Conservation (phyloP, 2,888 invertebrate genomes). For the Synergus gifuensis region DNA sequence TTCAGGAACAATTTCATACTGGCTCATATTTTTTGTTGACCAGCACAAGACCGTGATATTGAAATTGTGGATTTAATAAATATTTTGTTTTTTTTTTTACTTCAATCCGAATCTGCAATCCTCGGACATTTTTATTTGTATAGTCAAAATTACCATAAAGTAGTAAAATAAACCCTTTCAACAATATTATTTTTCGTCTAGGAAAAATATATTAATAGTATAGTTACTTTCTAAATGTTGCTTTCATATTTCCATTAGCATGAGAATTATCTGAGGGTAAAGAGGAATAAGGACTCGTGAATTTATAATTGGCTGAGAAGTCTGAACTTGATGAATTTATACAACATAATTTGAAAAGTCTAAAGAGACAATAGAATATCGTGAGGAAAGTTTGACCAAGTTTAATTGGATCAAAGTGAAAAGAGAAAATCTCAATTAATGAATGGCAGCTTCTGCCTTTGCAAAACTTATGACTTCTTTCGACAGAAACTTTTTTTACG, state of each 20-base stretch:
- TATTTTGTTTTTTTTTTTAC: background rate
- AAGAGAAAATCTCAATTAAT: background rate
- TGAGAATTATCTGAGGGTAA: too few species aligned
- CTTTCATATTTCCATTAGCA: too few species aligned
- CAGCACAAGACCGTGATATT: conserved; percentile 6
- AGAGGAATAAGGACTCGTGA: too few species aligned
- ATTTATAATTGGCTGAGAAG: background rate
- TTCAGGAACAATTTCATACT: conserved; percentile 25
- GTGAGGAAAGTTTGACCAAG: background rate
- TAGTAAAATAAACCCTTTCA: background rate
- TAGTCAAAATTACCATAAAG: background rate
- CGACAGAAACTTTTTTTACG: background rate
- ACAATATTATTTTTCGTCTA: background rate
- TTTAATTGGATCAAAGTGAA: conserved; percentile 16
- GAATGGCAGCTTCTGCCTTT: background rate
- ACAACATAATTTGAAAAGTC: background rate
- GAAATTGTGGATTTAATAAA: background rate
- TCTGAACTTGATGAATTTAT: background rate
- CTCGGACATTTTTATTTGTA: background rate
- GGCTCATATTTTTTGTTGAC: conserved; percentile 16
- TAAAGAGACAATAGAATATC: background rate
- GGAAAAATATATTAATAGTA: background rate
- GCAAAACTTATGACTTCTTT: conserved; percentile 15
- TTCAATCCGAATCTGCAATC: background rate
- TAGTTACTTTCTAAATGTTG: background rate